phyloP scores from a whole-genome alignment of 2,888 invertebrate species.

The Nowickia ferox region DNA sequence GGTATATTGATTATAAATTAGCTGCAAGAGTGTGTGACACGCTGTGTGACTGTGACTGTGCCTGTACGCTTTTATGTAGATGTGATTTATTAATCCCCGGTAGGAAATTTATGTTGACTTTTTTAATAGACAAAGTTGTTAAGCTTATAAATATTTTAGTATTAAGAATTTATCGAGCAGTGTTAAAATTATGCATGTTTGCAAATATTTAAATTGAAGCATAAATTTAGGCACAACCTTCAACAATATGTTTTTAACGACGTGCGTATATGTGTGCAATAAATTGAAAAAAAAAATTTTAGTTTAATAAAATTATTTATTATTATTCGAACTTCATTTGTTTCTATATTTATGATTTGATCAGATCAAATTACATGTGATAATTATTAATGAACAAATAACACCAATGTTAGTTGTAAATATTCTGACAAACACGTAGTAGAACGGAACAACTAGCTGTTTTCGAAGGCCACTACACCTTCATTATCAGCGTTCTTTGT shows the following conservation, averaged over 20 bases:
- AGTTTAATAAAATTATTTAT: too few species aligned
- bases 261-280: background rate
- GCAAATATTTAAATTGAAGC: background rate
- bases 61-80: background rate
- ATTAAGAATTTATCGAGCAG: background rate
- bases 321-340: too few species aligned
- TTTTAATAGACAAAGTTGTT: conserved; percentile 16
- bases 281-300: background rate
- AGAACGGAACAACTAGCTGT: too few species aligned
- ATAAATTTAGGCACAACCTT: background rate
- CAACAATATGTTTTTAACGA: background rate
- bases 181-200: background rate
- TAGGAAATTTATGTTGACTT: conserved; percentile 49
- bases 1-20: conserved; percentile 70
- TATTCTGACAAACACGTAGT: too few species aligned
- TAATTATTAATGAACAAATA: too few species aligned
- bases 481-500: too few species aligned
- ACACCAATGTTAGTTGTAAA: too few species aligned
- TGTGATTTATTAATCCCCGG: conserved; percentile 52
- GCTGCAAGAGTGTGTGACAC: conserved; percentile 25
- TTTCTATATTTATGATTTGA: too few species aligned
- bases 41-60: background rate
- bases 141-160: conserved; percentile 12
- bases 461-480: too few species aligned
- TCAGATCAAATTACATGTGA: too few species aligned